Conservation (phyloP, 2,888 invertebrate genomes). For the Digitonthophagus gazella region DNA sequence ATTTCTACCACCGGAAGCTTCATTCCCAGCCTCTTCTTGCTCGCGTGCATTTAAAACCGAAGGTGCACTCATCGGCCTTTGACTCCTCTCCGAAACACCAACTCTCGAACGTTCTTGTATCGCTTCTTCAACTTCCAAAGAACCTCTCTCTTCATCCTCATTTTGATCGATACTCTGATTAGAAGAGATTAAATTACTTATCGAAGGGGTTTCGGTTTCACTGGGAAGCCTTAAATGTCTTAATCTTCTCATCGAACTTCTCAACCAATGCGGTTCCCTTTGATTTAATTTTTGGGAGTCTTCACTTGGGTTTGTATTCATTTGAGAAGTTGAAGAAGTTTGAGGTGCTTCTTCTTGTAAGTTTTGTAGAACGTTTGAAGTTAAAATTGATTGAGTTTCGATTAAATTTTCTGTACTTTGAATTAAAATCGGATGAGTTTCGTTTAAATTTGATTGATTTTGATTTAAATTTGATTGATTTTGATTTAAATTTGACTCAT, state of each 20-base stretch:
- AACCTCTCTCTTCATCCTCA: not conserved
- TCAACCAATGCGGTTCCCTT: constrained; percentile 48
- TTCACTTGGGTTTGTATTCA: not conserved
- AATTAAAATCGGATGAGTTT: too few relatives aligned
- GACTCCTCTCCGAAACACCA: constrained; percentile 22
- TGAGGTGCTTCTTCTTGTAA: not conserved
- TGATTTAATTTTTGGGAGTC: not conserved
- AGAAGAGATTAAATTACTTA: not conserved
- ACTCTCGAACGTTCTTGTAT: too few relatives aligned
- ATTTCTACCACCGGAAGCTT: constrained; percentile 40
- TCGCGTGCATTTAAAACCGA: constrained; percentile 36
- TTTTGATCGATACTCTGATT: not conserved
- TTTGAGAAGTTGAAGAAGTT: not conserved
- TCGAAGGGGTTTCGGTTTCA: constrained; percentile 29
- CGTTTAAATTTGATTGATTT: too few relatives aligned
- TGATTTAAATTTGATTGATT: too few relatives aligned
- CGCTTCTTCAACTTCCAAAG: constrained; percentile 9
- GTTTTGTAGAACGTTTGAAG: too few relatives aligned
- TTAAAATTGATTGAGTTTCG: too few relatives aligned
- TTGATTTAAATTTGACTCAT: too few relatives aligned
- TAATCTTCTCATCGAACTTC: constrained; percentile 58
- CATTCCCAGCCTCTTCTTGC: constrained; percentile 35
- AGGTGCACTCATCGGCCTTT: constrained; percentile 48
- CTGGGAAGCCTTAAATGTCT: constrained; percentile 55
- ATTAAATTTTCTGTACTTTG: too few relatives aligned